Conservation (phyloP, 2,113 vertebrate genomes). For the Eptesicus fuscus region DNA sequence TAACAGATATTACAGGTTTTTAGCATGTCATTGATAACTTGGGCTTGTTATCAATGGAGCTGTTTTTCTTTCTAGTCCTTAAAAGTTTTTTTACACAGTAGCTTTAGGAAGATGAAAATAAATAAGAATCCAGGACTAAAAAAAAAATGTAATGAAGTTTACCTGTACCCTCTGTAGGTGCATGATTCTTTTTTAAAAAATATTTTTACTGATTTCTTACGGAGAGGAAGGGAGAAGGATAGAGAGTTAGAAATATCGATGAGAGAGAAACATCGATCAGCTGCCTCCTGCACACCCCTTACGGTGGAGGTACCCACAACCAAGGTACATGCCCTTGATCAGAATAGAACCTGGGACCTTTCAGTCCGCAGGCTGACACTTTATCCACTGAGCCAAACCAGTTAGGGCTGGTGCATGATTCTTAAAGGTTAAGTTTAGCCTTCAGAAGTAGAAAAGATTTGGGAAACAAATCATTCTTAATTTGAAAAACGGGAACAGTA, state of each 20-base stretch:
- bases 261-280: too few species aligned
- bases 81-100: background rate
- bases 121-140: background rate
- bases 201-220: too few species aligned
- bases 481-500: constrained; percentile 30
- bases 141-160: background rate
- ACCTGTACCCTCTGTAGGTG: background rate
- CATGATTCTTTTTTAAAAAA: background rate
- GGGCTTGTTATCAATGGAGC: background rate
- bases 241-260: too few species aligned
- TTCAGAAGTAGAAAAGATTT: constrained; percentile 19
- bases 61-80: constrained; percentile 31
- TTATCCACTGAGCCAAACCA: too few species aligned
- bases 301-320: too few species aligned
- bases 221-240: too few species aligned
- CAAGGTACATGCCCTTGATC: too few species aligned
- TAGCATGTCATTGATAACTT: background rate
- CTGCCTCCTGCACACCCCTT: too few species aligned
- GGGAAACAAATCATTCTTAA: background rate
- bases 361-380: too few species aligned
- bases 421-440: background rate
- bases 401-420: background rate
- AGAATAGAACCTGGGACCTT: too few species aligned
- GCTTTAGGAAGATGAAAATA: constrained; percentile 6
- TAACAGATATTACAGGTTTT: background rate